phyloP scores from a whole-genome alignment of 1,140 invertebrate genomes.

The Sarcophaga bullata region DNA sequence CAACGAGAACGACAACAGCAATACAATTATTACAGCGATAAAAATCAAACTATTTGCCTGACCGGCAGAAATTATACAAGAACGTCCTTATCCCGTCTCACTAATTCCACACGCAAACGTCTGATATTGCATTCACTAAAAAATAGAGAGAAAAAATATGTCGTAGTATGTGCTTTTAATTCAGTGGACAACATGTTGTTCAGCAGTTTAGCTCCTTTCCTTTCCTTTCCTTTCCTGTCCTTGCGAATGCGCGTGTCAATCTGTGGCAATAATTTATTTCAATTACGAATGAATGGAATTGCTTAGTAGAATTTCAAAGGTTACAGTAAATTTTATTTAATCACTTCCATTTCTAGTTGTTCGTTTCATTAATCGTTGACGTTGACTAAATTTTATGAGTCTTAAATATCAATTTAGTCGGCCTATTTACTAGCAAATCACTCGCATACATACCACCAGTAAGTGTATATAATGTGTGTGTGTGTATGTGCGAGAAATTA shows the following conservation, averaged over 20 bases:
- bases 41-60: slow-evolving; percentile 14
- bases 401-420: background rate
- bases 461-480: no score
- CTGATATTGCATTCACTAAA: no score
- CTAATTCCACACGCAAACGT: no score
- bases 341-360: background rate
- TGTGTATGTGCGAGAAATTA: no score
- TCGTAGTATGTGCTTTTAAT: no score
- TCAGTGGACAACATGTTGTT: no score
- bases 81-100: no score
- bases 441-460: no score
- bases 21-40: background rate
- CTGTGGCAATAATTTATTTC: slow-evolving; percentile 14
- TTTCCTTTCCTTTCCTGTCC: no score
- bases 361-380: slow-evolving; percentile 2
- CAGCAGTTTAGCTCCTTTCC: no score
- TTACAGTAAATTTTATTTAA: slow-evolving; percentile 13
- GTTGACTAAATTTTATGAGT: slow-evolving; percentile 2
- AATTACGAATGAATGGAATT: background rate
- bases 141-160: no score
- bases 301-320: background rate
- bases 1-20: background rate
- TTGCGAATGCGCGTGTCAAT: slow-evolving; percentile 9
- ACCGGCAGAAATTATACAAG: background rate
- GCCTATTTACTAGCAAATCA: no score